phyloP scores from a whole-genome alignment of 1,140 invertebrate genomes.

The Stegodyphus mimosarum region DNA sequence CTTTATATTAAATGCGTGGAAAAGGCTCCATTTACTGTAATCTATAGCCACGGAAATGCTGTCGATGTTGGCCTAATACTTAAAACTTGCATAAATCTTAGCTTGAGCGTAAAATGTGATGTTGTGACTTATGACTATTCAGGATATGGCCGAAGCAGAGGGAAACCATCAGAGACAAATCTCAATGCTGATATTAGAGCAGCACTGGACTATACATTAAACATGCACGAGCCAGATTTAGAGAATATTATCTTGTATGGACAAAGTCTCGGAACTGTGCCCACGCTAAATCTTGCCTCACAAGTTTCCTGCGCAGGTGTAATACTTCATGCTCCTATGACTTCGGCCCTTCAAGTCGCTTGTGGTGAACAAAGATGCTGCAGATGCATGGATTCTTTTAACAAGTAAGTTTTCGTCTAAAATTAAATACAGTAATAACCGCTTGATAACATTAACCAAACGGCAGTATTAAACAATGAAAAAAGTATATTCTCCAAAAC shows the following conservation, averaged over 20 bases:
- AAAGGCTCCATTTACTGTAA: constrained; percentile 93
- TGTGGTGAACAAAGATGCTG: constrained; percentile 63
- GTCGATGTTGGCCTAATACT: constrained; percentile 78
- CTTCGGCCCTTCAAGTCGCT: constrained; percentile 81
- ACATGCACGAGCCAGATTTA: constrained; percentile 88
- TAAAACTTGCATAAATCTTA: constrained; percentile 70
- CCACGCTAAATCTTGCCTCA: constrained; percentile 93
- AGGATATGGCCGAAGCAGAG: constrained; percentile 91
- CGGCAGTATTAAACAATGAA: no score
- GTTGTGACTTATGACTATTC: constrained; percentile 99
- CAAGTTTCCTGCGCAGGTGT: constrained; percentile 92
- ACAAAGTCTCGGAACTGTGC: constrained; percentile 96
- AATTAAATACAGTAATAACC: neutral
- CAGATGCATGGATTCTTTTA: neutral
- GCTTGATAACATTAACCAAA: no score
- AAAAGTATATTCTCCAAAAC: no score
- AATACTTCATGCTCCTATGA: constrained; percentile 96
- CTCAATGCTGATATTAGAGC: constrained; percentile 99
- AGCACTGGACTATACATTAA: constrained; percentile 91
- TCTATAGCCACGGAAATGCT: constrained; percentile 98
- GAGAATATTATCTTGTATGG: constrained; percentile 99
- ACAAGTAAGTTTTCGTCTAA: constrained; percentile 8
- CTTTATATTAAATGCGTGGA: constrained; percentile 89
- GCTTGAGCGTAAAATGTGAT: constrained; percentile 80
- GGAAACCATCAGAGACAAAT: constrained; percentile 98